Percentiles rank a stretch among this genome's conserved stretches.
phyloP scores from a whole-genome alignment of 2,113 vertebrate species.

The Eulemur rufifrons region DNA sequence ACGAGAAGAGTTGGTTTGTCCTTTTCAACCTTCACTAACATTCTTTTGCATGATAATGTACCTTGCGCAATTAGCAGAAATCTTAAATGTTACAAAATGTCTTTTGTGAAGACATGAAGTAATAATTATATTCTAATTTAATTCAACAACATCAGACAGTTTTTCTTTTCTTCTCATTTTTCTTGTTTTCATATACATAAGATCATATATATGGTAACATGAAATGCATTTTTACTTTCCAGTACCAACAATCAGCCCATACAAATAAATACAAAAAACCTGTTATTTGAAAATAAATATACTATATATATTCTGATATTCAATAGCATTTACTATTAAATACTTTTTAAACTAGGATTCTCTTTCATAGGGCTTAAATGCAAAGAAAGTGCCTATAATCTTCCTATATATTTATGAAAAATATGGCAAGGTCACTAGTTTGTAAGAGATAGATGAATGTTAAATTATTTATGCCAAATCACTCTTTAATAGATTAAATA shows the following conservation, averaged over 20 bases:
- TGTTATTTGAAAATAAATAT: neutral
- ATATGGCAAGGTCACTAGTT: neutral
- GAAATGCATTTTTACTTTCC: neutral
- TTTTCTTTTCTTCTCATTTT: constrained; percentile 74
- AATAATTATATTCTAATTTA: constrained; percentile 87
- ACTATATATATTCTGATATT: neutral
- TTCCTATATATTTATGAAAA: neutral
- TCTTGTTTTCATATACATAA: constrained; percentile 6
- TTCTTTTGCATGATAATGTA: constrained; percentile 90
- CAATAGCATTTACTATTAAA: neutral
- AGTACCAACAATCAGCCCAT: neutral
- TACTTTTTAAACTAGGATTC: neutral
- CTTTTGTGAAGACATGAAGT: constrained; percentile 86
- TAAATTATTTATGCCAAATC: constrained; percentile 6
- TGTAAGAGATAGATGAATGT: neutral
- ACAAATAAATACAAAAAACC: neutral
- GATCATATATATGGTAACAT: neutral
- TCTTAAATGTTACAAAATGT: constrained; percentile 89
- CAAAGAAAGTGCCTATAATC: neutral
- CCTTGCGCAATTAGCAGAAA: constrained; percentile 88
- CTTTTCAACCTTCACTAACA: constrained; percentile 92
- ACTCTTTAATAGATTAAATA: neutral
- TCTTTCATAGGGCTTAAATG: neutral
- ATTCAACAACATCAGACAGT: constrained; percentile 82
- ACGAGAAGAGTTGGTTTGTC: constrained; percentile 89